Evolutionary conservation across 1,140 invertebrate genomes (phyloP).

Genomic region (Eupeodes corollae): DNA sequence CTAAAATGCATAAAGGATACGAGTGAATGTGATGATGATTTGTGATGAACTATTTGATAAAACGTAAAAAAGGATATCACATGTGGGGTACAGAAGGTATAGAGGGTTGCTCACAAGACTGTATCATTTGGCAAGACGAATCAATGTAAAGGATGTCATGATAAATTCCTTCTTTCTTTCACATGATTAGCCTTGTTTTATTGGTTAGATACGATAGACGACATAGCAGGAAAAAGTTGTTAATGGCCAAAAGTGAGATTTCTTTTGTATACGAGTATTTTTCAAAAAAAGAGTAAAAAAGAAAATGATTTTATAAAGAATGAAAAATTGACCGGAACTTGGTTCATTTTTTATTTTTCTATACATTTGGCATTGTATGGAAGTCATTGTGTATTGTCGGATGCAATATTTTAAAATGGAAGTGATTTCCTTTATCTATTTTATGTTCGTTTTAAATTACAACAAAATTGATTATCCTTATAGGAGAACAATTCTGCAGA

Average conservation of each 20-base stretch:
- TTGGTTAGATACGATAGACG: neutral
- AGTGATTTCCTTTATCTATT: neutral
- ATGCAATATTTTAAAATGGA: conserved; percentile 2
- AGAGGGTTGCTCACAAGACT: neutral
- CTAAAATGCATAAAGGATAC: neutral
- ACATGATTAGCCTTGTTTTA: neutral
- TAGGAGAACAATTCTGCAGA: neutral
- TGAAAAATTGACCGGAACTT: conserved; percentile 2
- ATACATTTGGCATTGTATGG: neutral
- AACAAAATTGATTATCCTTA: too few relatives aligned
- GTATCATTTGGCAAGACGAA: neutral
- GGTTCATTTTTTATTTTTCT: neutral
- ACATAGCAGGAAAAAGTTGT: too few relatives aligned
- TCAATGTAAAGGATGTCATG: neutral
- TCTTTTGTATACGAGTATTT: neutral
- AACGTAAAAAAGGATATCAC: too few relatives aligned
- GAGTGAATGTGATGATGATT: too few relatives aligned
- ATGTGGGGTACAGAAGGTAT: too few relatives aligned
- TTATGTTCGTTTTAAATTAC: too few relatives aligned
- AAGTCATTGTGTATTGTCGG: neutral
- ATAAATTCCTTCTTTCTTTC: conserved; percentile 1
- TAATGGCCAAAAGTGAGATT: too few relatives aligned
- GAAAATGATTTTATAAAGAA: neutral
- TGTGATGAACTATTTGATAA: too few relatives aligned
- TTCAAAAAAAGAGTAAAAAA: too few relatives aligned